Percentiles rank a stretch among this genome's conserved stretches.
phyloP scores from a whole-genome alignment of 2,113 vertebrate genomes.

The Cavia porcellus region DNA sequence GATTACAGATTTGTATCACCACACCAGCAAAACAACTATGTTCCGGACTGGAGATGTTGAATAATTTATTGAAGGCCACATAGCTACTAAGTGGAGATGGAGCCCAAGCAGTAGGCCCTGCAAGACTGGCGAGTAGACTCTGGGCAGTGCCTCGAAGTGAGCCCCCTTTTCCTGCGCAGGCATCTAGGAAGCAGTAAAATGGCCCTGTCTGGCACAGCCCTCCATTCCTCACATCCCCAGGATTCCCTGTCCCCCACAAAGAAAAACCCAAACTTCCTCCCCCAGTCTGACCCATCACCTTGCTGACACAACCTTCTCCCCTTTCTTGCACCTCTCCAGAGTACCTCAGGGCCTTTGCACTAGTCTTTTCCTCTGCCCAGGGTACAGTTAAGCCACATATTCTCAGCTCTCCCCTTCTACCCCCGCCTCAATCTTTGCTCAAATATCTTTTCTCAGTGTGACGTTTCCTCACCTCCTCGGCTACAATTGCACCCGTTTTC shows the following conservation, averaged over 20 bases:
- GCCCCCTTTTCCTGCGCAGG: background rate
- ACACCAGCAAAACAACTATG: background rate
- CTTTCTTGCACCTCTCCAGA: too few relatives aligned
- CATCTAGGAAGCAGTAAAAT: background rate
- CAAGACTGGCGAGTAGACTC: background rate
- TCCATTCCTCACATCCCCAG: background rate
- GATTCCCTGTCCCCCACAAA: background rate
- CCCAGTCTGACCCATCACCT: rapidly evolving
- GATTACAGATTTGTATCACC: background rate
- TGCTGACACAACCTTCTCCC: background rate
- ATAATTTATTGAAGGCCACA: background rate
- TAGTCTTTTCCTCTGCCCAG: rapidly evolving
- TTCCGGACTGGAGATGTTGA: background rate
- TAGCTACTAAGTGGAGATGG: background rate
- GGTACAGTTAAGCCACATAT: too few relatives aligned
- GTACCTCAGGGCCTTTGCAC: background rate
- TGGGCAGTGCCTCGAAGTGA: background rate
- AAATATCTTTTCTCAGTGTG: background rate
- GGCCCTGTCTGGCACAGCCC: background rate
- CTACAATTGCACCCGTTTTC: background rate
- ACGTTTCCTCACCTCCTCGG: background rate
- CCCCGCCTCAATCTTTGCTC: background rate
- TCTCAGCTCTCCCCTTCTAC: background rate
- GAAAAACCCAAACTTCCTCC: background rate
- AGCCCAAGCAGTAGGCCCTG: background rate